Evolutionary conservation across 2,113 vertebrate species (phyloP).

Genomic region (Gobius niger): DNA sequence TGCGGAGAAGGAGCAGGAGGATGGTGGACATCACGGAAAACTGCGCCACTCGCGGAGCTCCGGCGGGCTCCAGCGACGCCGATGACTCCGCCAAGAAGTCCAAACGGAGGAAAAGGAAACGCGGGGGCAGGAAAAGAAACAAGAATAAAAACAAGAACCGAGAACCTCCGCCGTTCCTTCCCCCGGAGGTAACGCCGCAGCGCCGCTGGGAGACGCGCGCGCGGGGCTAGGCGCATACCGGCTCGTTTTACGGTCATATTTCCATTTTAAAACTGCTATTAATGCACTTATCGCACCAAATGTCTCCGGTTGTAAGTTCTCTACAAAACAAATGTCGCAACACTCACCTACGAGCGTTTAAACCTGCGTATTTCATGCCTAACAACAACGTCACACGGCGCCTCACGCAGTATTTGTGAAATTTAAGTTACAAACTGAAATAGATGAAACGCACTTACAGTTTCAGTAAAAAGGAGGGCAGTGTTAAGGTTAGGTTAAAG

Average conservation of each 20-base stretch:
- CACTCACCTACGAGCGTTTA: fast-evolving
- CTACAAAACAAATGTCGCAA: background rate
- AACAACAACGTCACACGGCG: slow-evolving; percentile 9
- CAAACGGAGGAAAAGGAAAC: slow-evolving; percentile 69
- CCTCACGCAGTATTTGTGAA: background rate
- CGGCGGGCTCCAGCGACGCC: slow-evolving; percentile 50
- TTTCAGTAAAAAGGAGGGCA: fast-evolving
- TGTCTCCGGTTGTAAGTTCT: too few species aligned
- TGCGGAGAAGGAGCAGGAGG: background rate
- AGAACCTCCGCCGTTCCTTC: slow-evolving; percentile 85
- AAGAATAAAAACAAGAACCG: slow-evolving; percentile 68
- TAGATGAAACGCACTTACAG: fast-evolving
- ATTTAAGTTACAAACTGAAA: background rate
- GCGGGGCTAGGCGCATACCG: slow-evolving; percentile 10
- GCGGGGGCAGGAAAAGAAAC: slow-evolving; percentile 77
- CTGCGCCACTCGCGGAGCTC: slow-evolving; percentile 31
- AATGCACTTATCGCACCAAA: background rate
- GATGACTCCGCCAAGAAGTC: slow-evolving; percentile 63
- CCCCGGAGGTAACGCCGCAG: slow-evolving; percentile 84
- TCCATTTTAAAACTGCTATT: background rate
- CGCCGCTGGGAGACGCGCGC: background rate
- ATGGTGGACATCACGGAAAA: slow-evolving; percentile 57
- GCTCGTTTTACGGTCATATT: background rate
- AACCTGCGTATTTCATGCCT: fast-evolving
- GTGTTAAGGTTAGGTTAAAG: too few species aligned